Evolutionary conservation across 2,113 vertebrate species (phyloP).

Genomic region (Platichthys stellatus): DNA sequence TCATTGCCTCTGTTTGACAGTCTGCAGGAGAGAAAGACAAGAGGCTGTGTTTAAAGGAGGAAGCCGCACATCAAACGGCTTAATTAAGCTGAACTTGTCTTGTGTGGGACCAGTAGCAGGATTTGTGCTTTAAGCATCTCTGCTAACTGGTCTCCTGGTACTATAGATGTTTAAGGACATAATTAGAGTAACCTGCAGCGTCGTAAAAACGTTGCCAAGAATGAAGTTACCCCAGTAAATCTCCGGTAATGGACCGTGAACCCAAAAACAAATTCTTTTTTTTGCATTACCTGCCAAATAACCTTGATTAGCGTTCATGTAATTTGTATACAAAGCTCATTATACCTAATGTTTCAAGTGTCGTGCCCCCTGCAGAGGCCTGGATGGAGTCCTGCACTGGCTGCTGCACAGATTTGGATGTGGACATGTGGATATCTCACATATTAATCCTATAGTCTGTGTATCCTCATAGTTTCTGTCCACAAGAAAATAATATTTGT

Average conservation of each 20-base stretch:
- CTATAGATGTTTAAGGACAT: slow-evolving; percentile 25
- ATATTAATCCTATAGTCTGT: not conserved
- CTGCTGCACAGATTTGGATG: not conserved
- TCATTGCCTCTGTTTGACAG: not conserved
- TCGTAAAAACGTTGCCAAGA: slow-evolving; percentile 8
- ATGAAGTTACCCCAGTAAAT: slow-evolving; percentile 37
- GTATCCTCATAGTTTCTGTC: too few relatives aligned
- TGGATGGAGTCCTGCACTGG: slow-evolving; percentile 15
- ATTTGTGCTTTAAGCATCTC: not conserved
- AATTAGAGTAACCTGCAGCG: slow-evolving; percentile 22
- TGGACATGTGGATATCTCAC: not conserved
- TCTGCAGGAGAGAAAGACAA: not conserved
- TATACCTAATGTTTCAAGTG: slow-evolving; percentile 46
- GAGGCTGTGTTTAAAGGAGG: not conserved
- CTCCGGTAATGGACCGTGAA: slow-evolving; percentile 24
- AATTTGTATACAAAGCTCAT: slow-evolving; percentile 60
- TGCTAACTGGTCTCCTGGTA: slow-evolving; percentile 3
- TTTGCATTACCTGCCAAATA: slow-evolving; percentile 42
- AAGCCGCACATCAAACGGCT: not conserved
- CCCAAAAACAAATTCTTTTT: slow-evolving; percentile 23
- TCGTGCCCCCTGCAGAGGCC: slow-evolving; percentile 19
- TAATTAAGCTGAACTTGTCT: slow-evolving; percentile 1
- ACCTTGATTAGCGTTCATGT: slow-evolving; percentile 40
- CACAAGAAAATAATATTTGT: not conserved
- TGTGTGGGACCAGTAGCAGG: not conserved